phyloP scores from a whole-genome alignment of 2,113 vertebrate genomes.

The Diphyllodes magnificus region DNA sequence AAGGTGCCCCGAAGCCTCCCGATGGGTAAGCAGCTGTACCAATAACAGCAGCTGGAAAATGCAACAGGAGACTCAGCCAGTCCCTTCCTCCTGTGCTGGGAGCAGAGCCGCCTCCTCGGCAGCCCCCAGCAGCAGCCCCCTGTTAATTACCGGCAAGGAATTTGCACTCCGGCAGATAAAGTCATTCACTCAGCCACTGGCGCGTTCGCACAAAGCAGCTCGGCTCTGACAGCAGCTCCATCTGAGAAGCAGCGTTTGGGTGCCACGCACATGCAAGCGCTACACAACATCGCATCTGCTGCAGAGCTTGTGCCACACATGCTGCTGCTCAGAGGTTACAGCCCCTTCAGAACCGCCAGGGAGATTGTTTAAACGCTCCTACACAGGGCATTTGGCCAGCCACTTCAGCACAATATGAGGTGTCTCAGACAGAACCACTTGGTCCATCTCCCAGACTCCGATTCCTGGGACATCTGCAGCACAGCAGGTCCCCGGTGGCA shows the following conservation, averaged over 20 bases:
- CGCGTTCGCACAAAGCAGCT: background rate
- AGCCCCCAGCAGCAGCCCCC: slow-evolving; percentile 11
- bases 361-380: background rate
- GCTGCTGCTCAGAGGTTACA: background rate
- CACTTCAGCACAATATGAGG: background rate
- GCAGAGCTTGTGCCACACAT: background rate
- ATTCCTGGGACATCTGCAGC: background rate
- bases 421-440: background rate
- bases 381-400: background rate
- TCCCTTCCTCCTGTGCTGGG: background rate
- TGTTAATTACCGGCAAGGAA: slow-evolving; percentile 44
- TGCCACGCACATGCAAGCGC: background rate
- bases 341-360: background rate
- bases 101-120: background rate
- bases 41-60: slow-evolving; percentile 45
- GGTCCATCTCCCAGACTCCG: background rate
- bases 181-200: background rate
- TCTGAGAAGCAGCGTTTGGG: background rate
- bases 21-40: slow-evolving; percentile 44
- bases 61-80: background rate
- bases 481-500: background rate
- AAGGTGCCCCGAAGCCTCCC: slow-evolving; percentile 9
- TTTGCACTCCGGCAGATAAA: slow-evolving; percentile 36
- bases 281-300: accelerated
- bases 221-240: background rate